These are phyloP conservation scores for Sminthurides bifidus DNA, from an alignment of 1,140 invertebrate species.

Conservation along the genomic window DNA sequence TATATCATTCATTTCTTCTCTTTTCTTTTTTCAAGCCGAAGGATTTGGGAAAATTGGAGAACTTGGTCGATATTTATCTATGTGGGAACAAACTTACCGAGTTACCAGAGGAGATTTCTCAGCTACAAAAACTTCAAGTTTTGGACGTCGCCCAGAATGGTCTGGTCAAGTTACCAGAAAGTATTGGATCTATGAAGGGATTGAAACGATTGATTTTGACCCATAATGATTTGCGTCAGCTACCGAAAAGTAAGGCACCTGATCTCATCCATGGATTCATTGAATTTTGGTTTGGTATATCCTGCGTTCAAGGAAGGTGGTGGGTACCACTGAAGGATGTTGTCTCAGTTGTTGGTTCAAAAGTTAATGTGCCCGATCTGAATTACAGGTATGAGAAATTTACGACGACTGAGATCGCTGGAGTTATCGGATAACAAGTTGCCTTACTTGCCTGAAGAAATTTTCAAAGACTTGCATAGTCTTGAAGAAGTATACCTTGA, in stretches of 20 bases:
- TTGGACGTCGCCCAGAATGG: constrained; percentile 27
- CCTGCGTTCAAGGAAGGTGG: too few relatives aligned
- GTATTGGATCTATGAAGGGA: constrained; percentile 14
- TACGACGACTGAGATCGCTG: constrained; percentile 14
- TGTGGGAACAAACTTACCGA: constrained; percentile 20
- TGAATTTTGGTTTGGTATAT: too few relatives aligned
- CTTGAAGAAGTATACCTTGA: constrained; percentile 21
- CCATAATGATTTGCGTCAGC: constrained; percentile 15
- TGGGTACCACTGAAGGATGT: too few relatives aligned
- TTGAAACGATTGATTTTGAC: constrained; percentile 21
- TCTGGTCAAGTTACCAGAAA: constrained; percentile 10
- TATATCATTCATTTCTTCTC: not conserved
- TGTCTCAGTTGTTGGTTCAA: too few relatives aligned
- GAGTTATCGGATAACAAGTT: constrained; percentile 22
- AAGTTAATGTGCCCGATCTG: too few relatives aligned
- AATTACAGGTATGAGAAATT: constrained; percentile 8
- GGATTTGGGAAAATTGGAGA: constrained; percentile 23
- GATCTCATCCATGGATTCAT: not conserved
- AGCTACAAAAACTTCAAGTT: constrained; percentile 21
- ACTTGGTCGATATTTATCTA: constrained; percentile 27
- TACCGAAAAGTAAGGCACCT: constrained; percentile 20
- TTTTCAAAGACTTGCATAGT: constrained; percentile 8
- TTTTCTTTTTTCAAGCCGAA: constrained; percentile 18
- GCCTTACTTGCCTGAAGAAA: not conserved
- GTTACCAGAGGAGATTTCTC: constrained; percentile 23